A percentile compares a stretch with the other conserved stretches of the same genome.
Evolutionary conservation across 2,113 vertebrate species (phyloP).

Genomic region (Athene noctua): DNA sequence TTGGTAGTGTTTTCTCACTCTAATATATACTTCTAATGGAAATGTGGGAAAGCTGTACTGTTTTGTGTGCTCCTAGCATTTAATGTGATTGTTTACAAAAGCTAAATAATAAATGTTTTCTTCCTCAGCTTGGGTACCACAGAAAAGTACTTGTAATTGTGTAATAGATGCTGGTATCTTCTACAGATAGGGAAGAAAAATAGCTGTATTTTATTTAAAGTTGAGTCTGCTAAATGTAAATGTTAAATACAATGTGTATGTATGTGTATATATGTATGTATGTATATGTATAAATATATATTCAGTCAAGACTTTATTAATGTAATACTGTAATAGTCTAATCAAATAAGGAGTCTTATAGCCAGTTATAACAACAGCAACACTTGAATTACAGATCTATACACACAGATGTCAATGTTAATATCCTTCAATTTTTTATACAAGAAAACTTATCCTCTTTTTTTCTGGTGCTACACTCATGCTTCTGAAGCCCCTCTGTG

Average conservation of each 20-base stretch:
- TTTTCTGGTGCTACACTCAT: not conserved
- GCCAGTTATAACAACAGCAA: not conserved
- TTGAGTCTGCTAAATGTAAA: not conserved
- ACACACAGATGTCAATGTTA: not conserved
- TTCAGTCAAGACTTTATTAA: not conserved
- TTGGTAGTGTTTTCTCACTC: not conserved
- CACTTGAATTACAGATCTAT: not conserved
- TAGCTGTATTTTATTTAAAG: not conserved
- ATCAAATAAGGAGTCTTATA: not conserved
- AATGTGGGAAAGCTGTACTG: not conserved
- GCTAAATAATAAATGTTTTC: not conserved
- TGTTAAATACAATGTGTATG: not conserved
- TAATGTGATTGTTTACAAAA: not conserved
- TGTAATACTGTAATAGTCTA: not conserved
- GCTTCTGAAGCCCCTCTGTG: not conserved
- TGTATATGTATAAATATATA: not conserved
- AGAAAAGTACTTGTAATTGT: not conserved
- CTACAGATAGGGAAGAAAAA: not conserved
- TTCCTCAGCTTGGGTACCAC: not conserved
- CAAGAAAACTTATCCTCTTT: not conserved
- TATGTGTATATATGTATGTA: not conserved
- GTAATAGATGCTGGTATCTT: not conserved
- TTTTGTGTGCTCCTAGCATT: not conserved
- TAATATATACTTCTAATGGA: not conserved
- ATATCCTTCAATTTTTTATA: not conserved